These are phyloP conservation scores for Metopia argyrocephala DNA, from an alignment of 2,888 invertebrate genomes.

Conservation along the genomic window DNA sequence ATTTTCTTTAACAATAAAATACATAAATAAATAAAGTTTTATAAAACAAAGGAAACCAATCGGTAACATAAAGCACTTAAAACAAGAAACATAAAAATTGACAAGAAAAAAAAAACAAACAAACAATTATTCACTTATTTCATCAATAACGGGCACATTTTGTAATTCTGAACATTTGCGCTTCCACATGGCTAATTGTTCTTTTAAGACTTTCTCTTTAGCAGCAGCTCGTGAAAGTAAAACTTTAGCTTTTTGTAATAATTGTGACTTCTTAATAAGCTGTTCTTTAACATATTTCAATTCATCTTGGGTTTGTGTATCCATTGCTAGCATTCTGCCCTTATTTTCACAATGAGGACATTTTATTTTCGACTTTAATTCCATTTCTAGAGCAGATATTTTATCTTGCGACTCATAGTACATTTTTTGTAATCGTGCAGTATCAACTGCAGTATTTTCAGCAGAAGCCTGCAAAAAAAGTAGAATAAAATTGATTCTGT, in stretches of 20 bases:
- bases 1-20: slow-evolving; percentile 25
- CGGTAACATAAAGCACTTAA: not conserved
- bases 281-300: slow-evolving; percentile 80
- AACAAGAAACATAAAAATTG: slow-evolving; percentile 33
- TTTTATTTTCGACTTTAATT: slow-evolving; percentile 71
- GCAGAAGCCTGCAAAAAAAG: slow-evolving; percentile 63
- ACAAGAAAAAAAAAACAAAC: slow-evolving; percentile 36
- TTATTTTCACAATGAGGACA: slow-evolving; percentile 68
- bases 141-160: slow-evolving; percentile 79
- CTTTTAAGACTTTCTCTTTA: slow-evolving; percentile 82
- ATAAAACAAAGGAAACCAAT: slow-evolving; percentile 15
- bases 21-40: slow-evolving; percentile 15
- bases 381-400: slow-evolving; percentile 73
- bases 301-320: slow-evolving; percentile 75
- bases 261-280: slow-evolving; percentile 81
- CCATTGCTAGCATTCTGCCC: slow-evolving; percentile 53
- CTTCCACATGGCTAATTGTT: slow-evolving; percentile 79
- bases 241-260: slow-evolving; percentile 83
- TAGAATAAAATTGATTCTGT: not conserved
- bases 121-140: slow-evolving; percentile 76
- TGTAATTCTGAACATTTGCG: slow-evolving; percentile 78
- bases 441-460: slow-evolving; percentile 62
- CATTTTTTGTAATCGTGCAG: slow-evolving; percentile 71
- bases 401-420: slow-evolving; percentile 74
- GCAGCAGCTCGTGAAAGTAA: slow-evolving; percentile 82